Conservation (phyloP, 2,797 vertebrate species). For the Betta splendens region DNA sequence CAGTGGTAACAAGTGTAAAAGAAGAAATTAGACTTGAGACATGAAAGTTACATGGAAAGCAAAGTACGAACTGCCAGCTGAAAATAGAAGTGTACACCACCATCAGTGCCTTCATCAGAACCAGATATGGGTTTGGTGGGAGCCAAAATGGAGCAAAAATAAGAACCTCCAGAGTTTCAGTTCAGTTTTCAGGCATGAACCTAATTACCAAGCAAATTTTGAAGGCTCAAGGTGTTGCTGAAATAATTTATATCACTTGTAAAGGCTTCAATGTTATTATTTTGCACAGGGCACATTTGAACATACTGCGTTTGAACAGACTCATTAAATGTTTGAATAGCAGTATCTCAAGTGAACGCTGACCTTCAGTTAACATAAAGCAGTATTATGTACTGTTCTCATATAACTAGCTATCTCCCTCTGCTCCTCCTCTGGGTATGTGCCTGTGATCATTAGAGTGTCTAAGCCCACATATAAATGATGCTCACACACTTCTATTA, state of each 20-base stretch:
- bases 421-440: too few relatives aligned
- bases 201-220: background rate
- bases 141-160: too few relatives aligned
- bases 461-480: background rate
- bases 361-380: background rate
- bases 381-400: background rate
- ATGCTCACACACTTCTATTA: constrained; percentile 8
- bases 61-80: too few relatives aligned
- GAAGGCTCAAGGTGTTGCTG: background rate
- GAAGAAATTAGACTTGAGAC: too few relatives aligned
- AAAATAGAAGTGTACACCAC: too few relatives aligned
- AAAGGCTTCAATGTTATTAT: constrained; percentile 3
- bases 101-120: too few relatives aligned
- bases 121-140: too few relatives aligned
- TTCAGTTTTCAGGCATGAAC: background rate
- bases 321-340: background rate
- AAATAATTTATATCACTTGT: background rate
- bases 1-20: too few relatives aligned
- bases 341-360: background rate
- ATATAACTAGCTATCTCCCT: background rate
- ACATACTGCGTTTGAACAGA: too few relatives aligned
- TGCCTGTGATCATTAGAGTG: too few relatives aligned
- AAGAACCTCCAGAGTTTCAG: too few relatives aligned
- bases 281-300: background rate
- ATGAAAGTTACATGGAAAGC: constrained; percentile 7